A percentile compares a stretch with the other conserved stretches of the same genome.
Conservation (phyloP, 2,888 invertebrate genomes). For the Coecobrya sp. region DNA sequence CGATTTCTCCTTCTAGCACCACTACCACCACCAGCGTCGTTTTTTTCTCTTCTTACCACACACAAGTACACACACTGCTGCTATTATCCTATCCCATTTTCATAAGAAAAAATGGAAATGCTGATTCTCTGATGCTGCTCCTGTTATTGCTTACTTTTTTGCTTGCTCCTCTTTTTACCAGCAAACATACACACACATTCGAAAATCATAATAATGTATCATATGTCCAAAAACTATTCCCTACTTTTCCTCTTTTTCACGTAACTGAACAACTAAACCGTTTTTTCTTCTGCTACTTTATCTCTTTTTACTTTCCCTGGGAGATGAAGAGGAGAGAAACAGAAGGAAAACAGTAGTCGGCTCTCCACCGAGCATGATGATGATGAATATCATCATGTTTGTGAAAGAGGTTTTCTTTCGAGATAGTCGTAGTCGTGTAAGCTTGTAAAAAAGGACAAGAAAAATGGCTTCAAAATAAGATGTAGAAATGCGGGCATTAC, state of each 20-base stretch:
- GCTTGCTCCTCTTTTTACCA: neutral
- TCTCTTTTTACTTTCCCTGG: neutral
- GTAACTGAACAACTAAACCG: constrained; percentile 57
- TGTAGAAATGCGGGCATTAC: constrained; percentile 57
- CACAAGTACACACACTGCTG: constrained; percentile 22
- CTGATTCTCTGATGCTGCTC: neutral
- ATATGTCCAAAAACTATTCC: constrained; percentile 59
- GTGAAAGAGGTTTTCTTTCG: neutral
- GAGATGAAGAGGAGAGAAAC: constrained; percentile 1
- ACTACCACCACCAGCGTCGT: neutral
- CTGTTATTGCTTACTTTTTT: constrained; percentile 31
- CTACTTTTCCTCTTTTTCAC: constrained; percentile 54
- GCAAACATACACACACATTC: constrained; percentile 41
- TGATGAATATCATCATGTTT: constrained; percentile 36
- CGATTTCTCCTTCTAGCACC: constrained; percentile 64
- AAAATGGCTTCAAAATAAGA: constrained; percentile 51
- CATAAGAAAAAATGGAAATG: constrained; percentile 38
- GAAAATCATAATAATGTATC: constrained; percentile 70
- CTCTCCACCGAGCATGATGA: neutral
- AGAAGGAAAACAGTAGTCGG: neutral
- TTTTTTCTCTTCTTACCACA: constrained; percentile 14
- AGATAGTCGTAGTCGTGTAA: constrained; percentile 1
- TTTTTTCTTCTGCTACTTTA: neutral
- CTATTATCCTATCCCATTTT: constrained; percentile 3
- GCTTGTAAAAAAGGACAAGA: constrained; percentile 20